These are phyloP conservation scores for Poeciliopsis gracilis DNA, from an alignment of 2,797 vertebrate species.

Conservation along the genomic window DNA sequence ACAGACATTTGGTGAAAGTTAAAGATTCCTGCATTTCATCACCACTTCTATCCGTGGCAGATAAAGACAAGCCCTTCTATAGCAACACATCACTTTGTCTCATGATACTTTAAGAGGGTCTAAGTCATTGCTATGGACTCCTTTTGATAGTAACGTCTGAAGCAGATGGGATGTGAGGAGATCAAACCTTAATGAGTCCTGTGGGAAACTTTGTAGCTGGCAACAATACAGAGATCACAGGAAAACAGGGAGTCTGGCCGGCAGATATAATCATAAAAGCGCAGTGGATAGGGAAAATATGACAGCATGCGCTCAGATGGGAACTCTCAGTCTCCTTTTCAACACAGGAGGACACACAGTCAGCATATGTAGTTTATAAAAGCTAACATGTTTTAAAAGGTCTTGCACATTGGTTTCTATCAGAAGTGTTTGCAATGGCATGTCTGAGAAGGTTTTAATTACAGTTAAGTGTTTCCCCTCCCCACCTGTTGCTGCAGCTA, in stretches of 20 bases:
- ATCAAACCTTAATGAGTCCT: slow-evolving; percentile 50
- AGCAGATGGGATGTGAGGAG: slow-evolving; percentile 43
- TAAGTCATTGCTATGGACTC: not conserved
- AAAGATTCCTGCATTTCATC: slow-evolving; percentile 67
- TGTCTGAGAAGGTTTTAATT: not conserved
- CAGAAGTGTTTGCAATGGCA: not conserved
- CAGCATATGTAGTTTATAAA: not conserved
- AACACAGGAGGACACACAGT: not conserved
- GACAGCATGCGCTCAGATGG: slow-evolving; percentile 12
- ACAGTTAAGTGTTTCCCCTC: not conserved
- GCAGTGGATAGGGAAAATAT: slow-evolving; percentile 24
- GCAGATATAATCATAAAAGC: slow-evolving; percentile 21
- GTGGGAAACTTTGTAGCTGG: slow-evolving; percentile 31
- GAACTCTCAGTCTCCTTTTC: not conserved
- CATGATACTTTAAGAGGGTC: slow-evolving; percentile 30
- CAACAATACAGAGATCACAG: slow-evolving; percentile 20
- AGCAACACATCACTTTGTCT: slow-evolving; percentile 29
- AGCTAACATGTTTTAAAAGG: not conserved
- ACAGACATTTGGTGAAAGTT: slow-evolving; percentile 49
- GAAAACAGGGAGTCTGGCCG: slow-evolving; percentile 16
- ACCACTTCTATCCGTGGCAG: slow-evolving; percentile 37
- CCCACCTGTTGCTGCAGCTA: not conserved
- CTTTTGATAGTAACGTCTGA: slow-evolving; percentile 42
- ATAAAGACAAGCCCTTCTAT: slow-evolving; percentile 34
- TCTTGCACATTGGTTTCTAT: not conserved